Percentiles rank a stretch among this genome's conserved stretches.
These are phyloP conservation scores for Anoplophora glabripennis DNA, from an alignment of 1,140 invertebrate species.

Conservation along the genomic window DNA sequence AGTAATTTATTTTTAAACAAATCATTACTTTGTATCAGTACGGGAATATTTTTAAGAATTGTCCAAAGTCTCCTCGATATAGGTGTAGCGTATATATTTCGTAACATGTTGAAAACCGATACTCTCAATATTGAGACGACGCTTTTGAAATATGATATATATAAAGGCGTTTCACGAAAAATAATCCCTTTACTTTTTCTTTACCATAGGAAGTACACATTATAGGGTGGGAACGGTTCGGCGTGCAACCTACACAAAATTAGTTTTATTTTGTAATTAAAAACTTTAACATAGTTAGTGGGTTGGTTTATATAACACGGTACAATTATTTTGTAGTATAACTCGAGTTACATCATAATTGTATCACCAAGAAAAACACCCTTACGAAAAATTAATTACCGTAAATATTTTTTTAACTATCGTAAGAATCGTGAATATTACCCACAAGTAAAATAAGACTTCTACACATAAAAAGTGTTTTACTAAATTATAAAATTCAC, in stretches of 20 bases:
- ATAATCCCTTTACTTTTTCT: constrained; percentile 6
- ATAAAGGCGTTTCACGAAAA: constrained; percentile 2
- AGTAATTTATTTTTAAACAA: too few relatives aligned
- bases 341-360: too few relatives aligned
- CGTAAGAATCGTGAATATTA: too few relatives aligned
- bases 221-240: constrained; percentile 24
- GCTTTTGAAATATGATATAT: constrained; percentile 14
- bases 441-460: too few relatives aligned
- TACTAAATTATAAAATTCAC: too few relatives aligned
- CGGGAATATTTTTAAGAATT: constrained; percentile 6
- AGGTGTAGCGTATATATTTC: constrained; percentile 3
- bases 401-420: too few relatives aligned
- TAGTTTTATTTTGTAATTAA: not conserved
- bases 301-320: constrained; percentile 3
- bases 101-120: constrained; percentile 22
- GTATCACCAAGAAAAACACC: too few relatives aligned
- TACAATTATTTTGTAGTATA: too few relatives aligned
- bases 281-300: not conserved
- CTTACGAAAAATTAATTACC: too few relatives aligned
- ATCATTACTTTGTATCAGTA: too few relatives aligned
- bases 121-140: constrained; percentile 7
- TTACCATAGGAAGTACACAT: constrained; percentile 22
- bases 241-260: not conserved
- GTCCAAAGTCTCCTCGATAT: constrained; percentile 10
- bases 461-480: too few relatives aligned